A percentile compares a stretch with the other conserved stretches of the same genome.
Conservation (phyloP, 2,113 vertebrate species). For the Oenanthe melanoleuca region DNA sequence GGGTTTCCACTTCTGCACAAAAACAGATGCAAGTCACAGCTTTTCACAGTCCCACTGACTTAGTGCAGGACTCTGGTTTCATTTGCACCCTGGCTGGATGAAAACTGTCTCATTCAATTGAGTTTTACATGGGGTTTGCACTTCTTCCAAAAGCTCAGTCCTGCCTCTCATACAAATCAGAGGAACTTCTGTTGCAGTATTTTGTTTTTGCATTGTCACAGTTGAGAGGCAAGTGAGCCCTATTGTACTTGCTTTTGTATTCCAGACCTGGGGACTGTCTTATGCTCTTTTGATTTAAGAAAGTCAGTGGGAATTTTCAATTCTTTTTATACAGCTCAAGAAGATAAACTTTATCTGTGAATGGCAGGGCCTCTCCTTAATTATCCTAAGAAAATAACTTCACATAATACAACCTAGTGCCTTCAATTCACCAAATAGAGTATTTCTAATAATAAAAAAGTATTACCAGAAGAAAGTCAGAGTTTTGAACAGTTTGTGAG, state of each 20-base stretch:
- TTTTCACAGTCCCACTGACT: background rate
- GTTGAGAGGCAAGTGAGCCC: background rate
- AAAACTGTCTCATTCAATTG: background rate
- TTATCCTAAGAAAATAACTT: background rate
- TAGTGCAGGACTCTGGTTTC: background rate
- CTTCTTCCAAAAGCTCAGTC: background rate
- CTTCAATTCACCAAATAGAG: background rate
- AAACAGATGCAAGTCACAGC: fast-evolving
- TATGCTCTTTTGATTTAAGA: background rate
- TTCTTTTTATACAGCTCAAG: background rate
- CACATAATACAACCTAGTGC: background rate
- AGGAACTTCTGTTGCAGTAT: background rate
- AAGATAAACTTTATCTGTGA: background rate
- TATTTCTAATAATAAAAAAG: background rate
- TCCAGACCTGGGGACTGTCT: background rate
- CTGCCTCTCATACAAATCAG: background rate
- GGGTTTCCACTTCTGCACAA: background rate
- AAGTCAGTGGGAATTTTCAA: background rate
- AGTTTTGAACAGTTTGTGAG: background rate
- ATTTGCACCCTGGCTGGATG: background rate
- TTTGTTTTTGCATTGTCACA: background rate
- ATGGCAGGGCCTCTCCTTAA: background rate
- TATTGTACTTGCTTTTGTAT: background rate
- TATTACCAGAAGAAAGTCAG: background rate
- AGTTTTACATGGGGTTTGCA: background rate